These are phyloP conservation scores for Aphaenogaster rudis DNA, from an alignment of 1,140 invertebrate species.

Conservation along the genomic window DNA sequence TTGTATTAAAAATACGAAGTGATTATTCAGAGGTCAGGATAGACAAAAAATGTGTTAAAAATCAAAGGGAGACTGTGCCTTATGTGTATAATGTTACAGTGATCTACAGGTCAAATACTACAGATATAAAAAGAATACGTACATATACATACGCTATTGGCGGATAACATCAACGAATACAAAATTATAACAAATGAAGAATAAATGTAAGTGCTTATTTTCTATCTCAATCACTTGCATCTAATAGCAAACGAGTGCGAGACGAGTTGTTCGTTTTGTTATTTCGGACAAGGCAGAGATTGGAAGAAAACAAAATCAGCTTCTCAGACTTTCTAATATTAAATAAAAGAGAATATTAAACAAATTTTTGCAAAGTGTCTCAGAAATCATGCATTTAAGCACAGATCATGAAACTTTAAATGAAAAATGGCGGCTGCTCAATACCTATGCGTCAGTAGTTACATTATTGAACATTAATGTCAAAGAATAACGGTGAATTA, in stretches of 20 bases:
- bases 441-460: not conserved
- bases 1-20: not conserved
- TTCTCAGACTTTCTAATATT: not conserved
- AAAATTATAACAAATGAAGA: not conserved
- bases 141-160: not conserved
- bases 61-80: not conserved
- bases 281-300: not conserved
- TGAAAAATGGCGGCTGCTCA: constrained; percentile 2
- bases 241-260: not conserved
- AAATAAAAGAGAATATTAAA: not conserved
- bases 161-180: not conserved
- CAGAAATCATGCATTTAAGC: not conserved
- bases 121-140: not conserved
- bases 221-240: not conserved
- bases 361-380: not conserved
- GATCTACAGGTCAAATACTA: not conserved
- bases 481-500: not conserved
- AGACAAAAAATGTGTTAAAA: not conserved
- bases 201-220: not conserved
- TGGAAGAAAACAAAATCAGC: not conserved
- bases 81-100: not conserved
- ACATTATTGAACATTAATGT: not conserved
- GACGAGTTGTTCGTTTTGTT: not conserved
- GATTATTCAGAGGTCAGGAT: not conserved
- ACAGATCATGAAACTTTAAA: not conserved